Evolutionary conservation across 2,113 vertebrate genomes (phyloP).

Genomic region (Pionites leucogaster): DNA sequence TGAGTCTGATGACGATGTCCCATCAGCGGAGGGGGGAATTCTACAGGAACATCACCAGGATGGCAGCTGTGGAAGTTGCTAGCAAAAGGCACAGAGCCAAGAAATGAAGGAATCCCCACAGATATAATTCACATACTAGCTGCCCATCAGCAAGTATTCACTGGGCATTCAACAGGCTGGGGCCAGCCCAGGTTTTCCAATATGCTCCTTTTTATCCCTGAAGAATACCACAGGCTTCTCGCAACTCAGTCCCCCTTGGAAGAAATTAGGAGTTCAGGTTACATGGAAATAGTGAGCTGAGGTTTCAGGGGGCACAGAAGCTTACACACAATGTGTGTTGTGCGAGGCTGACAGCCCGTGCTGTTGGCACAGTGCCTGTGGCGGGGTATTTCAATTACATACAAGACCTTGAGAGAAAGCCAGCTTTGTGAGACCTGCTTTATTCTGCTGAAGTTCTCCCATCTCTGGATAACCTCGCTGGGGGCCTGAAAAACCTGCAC

Average conservation of each 20-base stretch:
- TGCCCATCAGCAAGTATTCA: background rate
- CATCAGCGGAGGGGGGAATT: background rate
- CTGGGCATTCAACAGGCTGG: background rate
- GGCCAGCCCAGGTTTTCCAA: background rate
- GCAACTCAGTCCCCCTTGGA: background rate
- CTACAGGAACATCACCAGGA: background rate
- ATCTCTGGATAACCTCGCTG: background rate
- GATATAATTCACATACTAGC: background rate
- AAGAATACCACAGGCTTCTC: background rate
- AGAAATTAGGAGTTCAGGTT: background rate
- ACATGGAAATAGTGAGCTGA: background rate
- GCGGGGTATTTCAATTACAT: background rate
- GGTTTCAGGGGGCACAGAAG: background rate
- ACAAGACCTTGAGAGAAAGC: background rate
- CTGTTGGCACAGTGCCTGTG: fast-evolving
- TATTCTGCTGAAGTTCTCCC: background rate
- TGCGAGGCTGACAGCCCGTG: background rate
- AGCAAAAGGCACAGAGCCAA: background rate
- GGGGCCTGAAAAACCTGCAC: background rate
- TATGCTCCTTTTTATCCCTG: background rate
- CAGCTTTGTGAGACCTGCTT: background rate
- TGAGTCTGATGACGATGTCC: background rate
- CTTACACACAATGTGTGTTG: background rate
- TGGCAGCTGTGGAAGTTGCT: background rate
- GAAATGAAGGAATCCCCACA: background rate